Conservation (phyloP, 2,888 invertebrate species). For the Tenthredo mesomela region DNA sequence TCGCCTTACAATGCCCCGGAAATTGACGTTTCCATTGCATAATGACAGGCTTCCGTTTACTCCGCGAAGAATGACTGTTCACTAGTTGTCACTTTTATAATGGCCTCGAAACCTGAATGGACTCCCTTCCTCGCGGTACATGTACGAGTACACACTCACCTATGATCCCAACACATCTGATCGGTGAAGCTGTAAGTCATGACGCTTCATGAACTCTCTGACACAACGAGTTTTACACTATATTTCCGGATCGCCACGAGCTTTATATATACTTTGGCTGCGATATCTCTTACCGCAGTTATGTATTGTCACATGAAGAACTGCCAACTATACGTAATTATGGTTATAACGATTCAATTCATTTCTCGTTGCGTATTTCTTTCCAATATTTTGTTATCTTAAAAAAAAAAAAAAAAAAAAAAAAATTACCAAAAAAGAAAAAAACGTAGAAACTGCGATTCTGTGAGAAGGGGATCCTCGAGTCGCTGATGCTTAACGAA, state of each 20-base stretch:
- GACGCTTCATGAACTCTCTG: conserved; percentile 32
- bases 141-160: conserved; percentile 7
- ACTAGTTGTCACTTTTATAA: conserved; percentile 69
- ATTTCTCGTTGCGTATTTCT: neutral
- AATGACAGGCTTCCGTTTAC: conserved; percentile 73
- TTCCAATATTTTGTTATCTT: neutral
- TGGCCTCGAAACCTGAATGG: conserved; percentile 68
- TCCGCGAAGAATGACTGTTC: conserved; percentile 70
- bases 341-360: neutral
- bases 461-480: neutral
- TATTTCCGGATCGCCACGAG: conserved; percentile 21
- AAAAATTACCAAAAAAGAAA: neutral
- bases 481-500: conserved; percentile 47
- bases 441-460: neutral
- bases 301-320: neutral
- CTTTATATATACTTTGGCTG: neutral
- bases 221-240: conserved; percentile 7
- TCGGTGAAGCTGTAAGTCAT: conserved; percentile 40
- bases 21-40: conserved; percentile 75
- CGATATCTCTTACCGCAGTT: neutral
- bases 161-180: neutral
- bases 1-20: conserved; percentile 62
- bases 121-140: conserved; percentile 52
- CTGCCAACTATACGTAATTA: neutral
- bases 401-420: neutral